Base-by-base conservation (phyloP, 2,113 vertebrate genomes). In the Lagopus leucura region DNA sequence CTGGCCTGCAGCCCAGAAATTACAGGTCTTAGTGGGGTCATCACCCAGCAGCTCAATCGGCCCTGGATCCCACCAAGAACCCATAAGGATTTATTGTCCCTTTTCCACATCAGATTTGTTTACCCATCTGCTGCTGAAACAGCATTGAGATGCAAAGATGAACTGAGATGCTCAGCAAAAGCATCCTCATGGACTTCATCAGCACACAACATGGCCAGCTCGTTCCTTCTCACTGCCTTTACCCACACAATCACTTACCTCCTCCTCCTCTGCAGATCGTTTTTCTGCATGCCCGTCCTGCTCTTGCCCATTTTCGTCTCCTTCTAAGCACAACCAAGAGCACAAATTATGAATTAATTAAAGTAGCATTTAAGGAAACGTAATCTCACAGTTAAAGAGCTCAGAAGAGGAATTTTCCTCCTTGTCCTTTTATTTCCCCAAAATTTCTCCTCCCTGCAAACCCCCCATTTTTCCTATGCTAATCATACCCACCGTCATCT, bases 251-350 rank as follows among this genome's bases (percentile, higher is more conserved):
- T 14, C 66, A 69, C 97, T 96, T 94, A 98, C 97, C 96, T 98
- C 97, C 91, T 98, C 97, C 86, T 98, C 97, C 92, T 98, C 98
- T 38, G 98, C 98, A 95, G 98, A 97, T 96, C 98, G 97, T 95
- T 98, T 98, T 93, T 97, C 97, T 93, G 97, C 97, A 0, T 97
- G 98, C 82, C 97, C 97, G 42, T 98, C 98, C 80, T 97, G 97
- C 50, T 98, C 98, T 89, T 98, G 97, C 65, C 98, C 98, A 80
- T 97, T 97, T 84, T 97, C 96, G 0, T 98, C 98, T 96, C 97
- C 97, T 96, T 98, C 97, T 98, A 91, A 91, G 40, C 21, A 95
- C 66, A 88, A 97, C 50, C 79, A 95, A 95, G 38, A 60, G 19
- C 66, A 12, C 17, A 93, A 89, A 72, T 13, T 27, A 45, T 0